Evolutionary conservation across 2,797 vertebrate genomes (phyloP), one percentile per base, ranked within the genome.

Genomic region (Gallinago solitaria): DNA sequence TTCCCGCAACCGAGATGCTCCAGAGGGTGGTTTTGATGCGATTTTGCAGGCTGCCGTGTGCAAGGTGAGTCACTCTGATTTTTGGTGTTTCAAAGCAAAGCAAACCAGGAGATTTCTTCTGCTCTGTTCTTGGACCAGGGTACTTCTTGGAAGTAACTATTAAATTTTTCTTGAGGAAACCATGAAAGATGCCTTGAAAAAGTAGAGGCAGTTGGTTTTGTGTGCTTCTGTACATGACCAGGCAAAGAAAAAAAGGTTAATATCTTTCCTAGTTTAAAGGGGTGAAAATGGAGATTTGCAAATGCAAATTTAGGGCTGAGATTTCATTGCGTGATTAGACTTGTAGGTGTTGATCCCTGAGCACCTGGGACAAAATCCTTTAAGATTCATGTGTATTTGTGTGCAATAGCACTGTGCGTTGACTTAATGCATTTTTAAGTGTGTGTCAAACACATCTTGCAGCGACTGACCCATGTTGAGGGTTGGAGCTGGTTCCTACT

Each of bases 41-140:
- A 98, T 99, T 61, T 97, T 99, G 90, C 99, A 99, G 98, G 99
- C 99, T 1, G 98, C 99, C 0, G 99, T 99, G 64, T 99, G 99
- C 97, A 99, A 99, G 99, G 99, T 99, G 97, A 98, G 97, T 73
- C 11, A 6, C 51, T 79, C 60, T 68, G 10, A 56, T 27, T 75
- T 47, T 65, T 78, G 35, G 27, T 9, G 9, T 12, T 77, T 82
- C 75, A 71, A 60, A 73, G 30, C 53, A 76, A 57, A 93, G 25
- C 9, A 19, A 20, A 90, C 59, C 37, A 70, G 33, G 17, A 45
- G 27, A 7, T 78, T 92, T 64, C 24, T 79, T 87, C 48, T 83
- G 16, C 25, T 95, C 14, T 84, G 15, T 68, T 77, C 11, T 69
- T 63, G 19, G 60, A 33, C 25, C 5, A 30, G 47, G 16, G 5